Evolutionary conservation across 2,797 vertebrate genomes (phyloP).

Genomic region (Cyclura pinguis): DNA sequence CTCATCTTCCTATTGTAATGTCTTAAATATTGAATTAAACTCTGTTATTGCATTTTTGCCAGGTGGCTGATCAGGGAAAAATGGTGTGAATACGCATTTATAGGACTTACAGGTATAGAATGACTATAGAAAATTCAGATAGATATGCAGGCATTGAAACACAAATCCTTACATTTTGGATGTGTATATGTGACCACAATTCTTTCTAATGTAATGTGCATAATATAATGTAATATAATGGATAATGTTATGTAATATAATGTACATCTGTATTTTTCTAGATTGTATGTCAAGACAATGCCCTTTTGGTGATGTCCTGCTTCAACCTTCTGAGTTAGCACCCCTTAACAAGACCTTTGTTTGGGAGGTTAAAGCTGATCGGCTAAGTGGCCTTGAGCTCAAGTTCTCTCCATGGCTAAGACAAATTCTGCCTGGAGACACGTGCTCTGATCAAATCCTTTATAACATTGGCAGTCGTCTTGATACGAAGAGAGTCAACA

Average conservation of each 20-base stretch:
- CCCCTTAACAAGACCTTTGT: slow-evolving; percentile 86
- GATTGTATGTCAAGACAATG: slow-evolving; percentile 80
- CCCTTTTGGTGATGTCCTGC: slow-evolving; percentile 77
- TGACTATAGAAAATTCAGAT: background rate
- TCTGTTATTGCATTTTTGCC: too few species aligned
- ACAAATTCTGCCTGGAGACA: slow-evolving; percentile 83
- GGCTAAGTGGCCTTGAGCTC: slow-evolving; percentile 82
- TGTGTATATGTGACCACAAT: too few species aligned
- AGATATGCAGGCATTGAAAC: background rate
- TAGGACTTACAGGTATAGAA: background rate
- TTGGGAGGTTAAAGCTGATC: slow-evolving; percentile 85
- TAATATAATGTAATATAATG: background rate
- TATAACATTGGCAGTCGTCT: slow-evolving; percentile 80
- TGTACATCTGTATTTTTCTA: slow-evolving; percentile 63
- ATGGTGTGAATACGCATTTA: too few species aligned
- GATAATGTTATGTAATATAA: background rate
- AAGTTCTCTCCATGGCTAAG: slow-evolving; percentile 86
- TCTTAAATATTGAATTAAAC: background rate
- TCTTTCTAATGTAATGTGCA: slow-evolving; percentile 28
- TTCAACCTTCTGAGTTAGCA: slow-evolving; percentile 78
- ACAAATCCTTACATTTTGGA: background rate
- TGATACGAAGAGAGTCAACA: slow-evolving; percentile 52
- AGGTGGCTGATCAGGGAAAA: background rate
- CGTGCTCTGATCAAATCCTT: slow-evolving; percentile 82
- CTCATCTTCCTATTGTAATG: background rate